Base-by-base conservation (phyloP, 92 coral and sea anemone genomes). In the Micromussa lordhowensis region DNA sequence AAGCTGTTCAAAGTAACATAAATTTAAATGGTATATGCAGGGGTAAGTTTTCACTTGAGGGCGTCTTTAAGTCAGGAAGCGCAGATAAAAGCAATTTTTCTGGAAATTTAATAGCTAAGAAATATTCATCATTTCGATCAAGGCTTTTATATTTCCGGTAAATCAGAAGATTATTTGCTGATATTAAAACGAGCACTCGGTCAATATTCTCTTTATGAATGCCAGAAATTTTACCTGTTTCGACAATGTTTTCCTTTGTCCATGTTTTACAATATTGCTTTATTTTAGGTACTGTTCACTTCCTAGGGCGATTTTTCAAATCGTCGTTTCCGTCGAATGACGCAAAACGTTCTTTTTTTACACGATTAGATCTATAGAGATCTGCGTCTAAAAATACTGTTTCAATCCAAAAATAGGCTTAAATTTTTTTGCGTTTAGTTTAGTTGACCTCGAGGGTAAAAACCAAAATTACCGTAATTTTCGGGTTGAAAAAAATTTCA, bases 281-380 rank as follows among this genome's bases (percentile, higher is more conserved):
- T 31, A 82, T 83, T 70, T 71, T 58, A 1, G 78, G 21, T n/a
- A 57, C 38, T 74, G 35, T 84, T 84, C 19, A 30, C 36, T 10
- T 86, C 83, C 79, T 77, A n/a, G 76, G 83, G 89, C 76, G 31
- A 64, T 77, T 18, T 44, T 77, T 63, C 72, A 44, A 76, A 74
- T 55, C 71, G 61, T 86, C 26, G 77, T 78, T 86, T 86, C 89
- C 89, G 83, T 14, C 61, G 58, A 68, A 38, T 86, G 89, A 86
- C 89, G 68, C 83, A 86, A 44, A 40, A 34, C 55, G 11, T 44
- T 75, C 36, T 35, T 53, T 54, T 58, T 5, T 35, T 59, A 3
- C 40, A 11, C 31, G 63, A 71, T 71, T 34, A 17, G 24, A 35
- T 31, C 51, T 44, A 44, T 44, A 44, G 51, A 44, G 51, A 7